Evolutionary conservation across 2,113 vertebrate genomes (phyloP).

Genomic region (Perca fluviatilis): DNA sequence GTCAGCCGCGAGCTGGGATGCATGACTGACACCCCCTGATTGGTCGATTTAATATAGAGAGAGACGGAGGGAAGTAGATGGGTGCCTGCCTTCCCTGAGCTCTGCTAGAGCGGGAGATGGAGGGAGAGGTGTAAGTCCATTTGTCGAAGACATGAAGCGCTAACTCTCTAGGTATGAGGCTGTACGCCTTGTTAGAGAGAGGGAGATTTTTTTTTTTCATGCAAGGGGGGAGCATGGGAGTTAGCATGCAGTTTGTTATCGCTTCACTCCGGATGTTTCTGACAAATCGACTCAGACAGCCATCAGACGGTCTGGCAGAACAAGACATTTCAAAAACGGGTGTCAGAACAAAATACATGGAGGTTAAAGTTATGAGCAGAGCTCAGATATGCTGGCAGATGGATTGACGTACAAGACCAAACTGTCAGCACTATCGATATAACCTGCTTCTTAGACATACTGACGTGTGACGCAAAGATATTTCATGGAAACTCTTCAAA

Average conservation of each 20-base stretch:
- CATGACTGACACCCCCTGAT: slow-evolving; percentile 87
- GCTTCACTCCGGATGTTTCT: slow-evolving; percentile 65
- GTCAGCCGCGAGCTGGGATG: slow-evolving; percentile 82
- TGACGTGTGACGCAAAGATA: background rate
- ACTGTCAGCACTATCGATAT: background rate
- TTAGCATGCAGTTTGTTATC: slow-evolving; percentile 82
- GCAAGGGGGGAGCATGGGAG: slow-evolving; percentile 29
- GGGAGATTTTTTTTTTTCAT: slow-evolving; percentile 57
- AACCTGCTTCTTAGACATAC: slow-evolving; percentile 4
- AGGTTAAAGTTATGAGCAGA: slow-evolving; percentile 58
- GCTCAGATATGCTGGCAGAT: slow-evolving; percentile 26
- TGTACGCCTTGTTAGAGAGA: slow-evolving; percentile 82
- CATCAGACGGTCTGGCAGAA: slow-evolving; percentile 68
- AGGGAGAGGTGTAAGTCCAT: slow-evolving; percentile 84
- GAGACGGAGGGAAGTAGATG: slow-evolving; percentile 73
- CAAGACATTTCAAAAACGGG: slow-evolving; percentile 70
- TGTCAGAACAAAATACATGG: slow-evolving; percentile 54
- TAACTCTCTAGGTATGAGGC: slow-evolving; percentile 84
- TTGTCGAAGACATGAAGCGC: slow-evolving; percentile 85
- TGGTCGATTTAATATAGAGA: slow-evolving; percentile 86
- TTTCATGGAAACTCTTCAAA: background rate
- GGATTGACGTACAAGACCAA: slow-evolving; percentile 23
- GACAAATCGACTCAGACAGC: slow-evolving; percentile 77
- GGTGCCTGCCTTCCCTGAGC: slow-evolving; percentile 76
- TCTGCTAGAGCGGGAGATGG: slow-evolving; percentile 68